Evolutionary conservation across 2,113 vertebrate genomes (phyloP).

Genomic region (Arenaria interpres): DNA sequence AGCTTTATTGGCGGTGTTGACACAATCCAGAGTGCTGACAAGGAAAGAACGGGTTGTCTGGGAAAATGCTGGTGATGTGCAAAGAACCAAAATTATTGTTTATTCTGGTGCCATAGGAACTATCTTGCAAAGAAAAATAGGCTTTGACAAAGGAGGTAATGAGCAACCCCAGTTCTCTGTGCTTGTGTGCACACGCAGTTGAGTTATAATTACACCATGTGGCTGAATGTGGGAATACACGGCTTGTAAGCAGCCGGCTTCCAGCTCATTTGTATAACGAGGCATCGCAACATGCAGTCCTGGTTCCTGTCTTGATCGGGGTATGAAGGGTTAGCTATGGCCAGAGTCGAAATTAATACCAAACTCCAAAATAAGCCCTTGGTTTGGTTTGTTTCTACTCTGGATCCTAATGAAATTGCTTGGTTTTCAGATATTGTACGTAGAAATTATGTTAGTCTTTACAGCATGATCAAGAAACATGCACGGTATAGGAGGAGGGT

Average conservation of each 20-base stretch:
- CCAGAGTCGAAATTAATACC: not conserved
- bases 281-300: not conserved
- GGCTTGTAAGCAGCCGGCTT: not conserved
- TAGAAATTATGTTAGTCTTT: not conserved
- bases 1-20: not conserved
- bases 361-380: not conserved
- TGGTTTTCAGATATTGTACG: no score
- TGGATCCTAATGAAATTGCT: not conserved
- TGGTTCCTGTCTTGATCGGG: not conserved
- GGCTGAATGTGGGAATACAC: not conserved
- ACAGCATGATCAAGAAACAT: not conserved
- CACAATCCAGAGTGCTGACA: not conserved
- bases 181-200: not conserved
- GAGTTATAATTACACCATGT: not conserved
- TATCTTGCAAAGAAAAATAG: not conserved
- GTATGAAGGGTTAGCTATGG: not conserved
- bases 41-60: not conserved
- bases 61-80: not conserved
- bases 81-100: slow-evolving; percentile 29
- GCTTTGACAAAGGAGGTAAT: slow-evolving; percentile 12
- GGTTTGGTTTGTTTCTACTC: not conserved
- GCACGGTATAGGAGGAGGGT: fast-evolving
- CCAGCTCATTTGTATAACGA: not conserved
- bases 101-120: not conserved
- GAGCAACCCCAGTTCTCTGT: not conserved